Evolutionary conservation across 1,140 invertebrate species (phyloP), one percentile per base, ranked within the genome.

Genomic region (Zaprionus nigranus): DNA sequence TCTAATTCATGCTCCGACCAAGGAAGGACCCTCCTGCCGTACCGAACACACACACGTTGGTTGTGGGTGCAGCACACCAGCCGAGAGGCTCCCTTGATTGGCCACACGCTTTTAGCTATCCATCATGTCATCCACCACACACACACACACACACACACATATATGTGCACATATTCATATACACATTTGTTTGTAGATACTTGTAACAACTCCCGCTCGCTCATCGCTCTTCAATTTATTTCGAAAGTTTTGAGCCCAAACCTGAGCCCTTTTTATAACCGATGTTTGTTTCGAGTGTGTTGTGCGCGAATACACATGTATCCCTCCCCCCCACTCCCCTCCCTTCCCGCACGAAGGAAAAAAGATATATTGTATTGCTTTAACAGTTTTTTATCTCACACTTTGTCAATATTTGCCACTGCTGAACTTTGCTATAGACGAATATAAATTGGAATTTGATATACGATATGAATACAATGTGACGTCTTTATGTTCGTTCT

Each of bases 1-100:
- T 75, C 76, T 81, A 78, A 63, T 68, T 69, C 71, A 57, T 62
- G 54, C 36, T 64, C 60, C 49, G 57, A 51, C 49, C n/a, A n/a
- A n/a, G n/a, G n/a, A 46, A 61, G 60, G 46, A 17, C 17, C 36
- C 15, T 38, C 15, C n/a, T 11, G 12, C 36, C 36, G 4, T 38
- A 38, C 36, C 12, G 12, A 15, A 5, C 36, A 9, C 36, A 38
- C 13, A n/a, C n/a, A n/a, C n/a, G n/a, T n/a, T n/a, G n/a, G 13
- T n/a, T n/a, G 38, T 15, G 38, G 38, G 38, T 6, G 13, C 38
- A n/a, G 38, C 38, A 15, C 15, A 6, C n/a, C 6, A 43, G 40
- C 40, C 40, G 30, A 34, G 30, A 11, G 30, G 9, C 30, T 34
- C 30, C 11, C 40, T 3, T n/a, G n/a, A 17, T 9, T 46, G 40